Evolutionary conservation across 2,888 invertebrate species (phyloP).

Genomic region (Podabrus alpinus): DNA sequence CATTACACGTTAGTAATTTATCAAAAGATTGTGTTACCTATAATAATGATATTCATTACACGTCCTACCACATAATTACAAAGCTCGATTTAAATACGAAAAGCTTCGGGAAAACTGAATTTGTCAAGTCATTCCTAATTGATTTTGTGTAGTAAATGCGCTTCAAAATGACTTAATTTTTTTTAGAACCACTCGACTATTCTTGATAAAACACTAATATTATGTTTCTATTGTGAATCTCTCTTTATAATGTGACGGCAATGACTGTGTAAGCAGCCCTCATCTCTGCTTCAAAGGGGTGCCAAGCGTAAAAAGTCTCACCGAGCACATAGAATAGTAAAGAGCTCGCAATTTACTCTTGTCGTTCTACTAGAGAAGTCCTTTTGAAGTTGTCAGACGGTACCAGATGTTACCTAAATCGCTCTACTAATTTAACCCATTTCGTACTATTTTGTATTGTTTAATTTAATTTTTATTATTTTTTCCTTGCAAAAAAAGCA

Average conservation of each 20-base stretch:
- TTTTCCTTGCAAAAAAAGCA: background rate
- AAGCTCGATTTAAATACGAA: slow-evolving; percentile 9
- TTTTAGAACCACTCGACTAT: slow-evolving; percentile 7
- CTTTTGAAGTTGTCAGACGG: slow-evolving; percentile 26
- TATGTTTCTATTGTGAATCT: slow-evolving; percentile 23
- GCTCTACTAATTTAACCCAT: slow-evolving; percentile 23
- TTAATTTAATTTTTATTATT: background rate
- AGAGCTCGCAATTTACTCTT: slow-evolving; percentile 31
- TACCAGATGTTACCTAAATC: slow-evolving; percentile 29
- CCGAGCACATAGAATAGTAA: slow-evolving; percentile 31
- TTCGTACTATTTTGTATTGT: background rate
- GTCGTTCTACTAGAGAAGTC: slow-evolving; percentile 28
- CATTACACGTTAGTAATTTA: slow-evolving; percentile 16
- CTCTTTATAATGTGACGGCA: slow-evolving; percentile 26
- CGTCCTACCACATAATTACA: slow-evolving; percentile 1
- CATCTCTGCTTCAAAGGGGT: slow-evolving; percentile 30
- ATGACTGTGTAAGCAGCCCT: slow-evolving; percentile 31
- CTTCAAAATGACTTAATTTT: background rate
- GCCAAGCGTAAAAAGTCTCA: slow-evolving; percentile 31
- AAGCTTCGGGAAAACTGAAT: background rate
- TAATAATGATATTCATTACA: background rate
- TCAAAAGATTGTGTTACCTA: slow-evolving; percentile 17
- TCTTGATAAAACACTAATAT: slow-evolving; percentile 4
- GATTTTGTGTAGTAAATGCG: background rate
- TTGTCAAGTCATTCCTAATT: background rate